Conservation (phyloP, 2,888 invertebrate species). For the Autographa gamma region DNA sequence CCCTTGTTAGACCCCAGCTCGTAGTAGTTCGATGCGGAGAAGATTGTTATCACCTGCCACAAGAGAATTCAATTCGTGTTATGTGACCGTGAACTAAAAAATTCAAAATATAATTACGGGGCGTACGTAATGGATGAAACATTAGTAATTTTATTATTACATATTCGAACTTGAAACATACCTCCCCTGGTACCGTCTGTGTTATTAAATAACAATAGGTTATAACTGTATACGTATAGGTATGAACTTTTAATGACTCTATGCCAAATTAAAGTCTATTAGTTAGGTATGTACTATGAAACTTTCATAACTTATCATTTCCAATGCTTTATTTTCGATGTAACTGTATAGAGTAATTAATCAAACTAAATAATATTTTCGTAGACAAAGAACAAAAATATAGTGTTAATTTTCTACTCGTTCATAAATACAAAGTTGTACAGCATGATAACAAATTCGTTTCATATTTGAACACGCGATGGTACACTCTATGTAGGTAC, state of each 20-base stretch:
- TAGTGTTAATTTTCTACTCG: slow-evolving; percentile 14
- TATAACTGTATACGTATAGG: not conserved
- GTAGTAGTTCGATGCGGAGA: slow-evolving; percentile 99
- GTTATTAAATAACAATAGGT: slow-evolving; percentile 16
- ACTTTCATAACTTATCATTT: slow-evolving; percentile 10
- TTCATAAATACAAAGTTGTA: not conserved
- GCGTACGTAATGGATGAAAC: not conserved
- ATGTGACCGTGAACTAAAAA: slow-evolving; percentile 7
- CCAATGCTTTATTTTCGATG: not conserved
- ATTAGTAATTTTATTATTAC: not conserved
- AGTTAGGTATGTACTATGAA: not conserved
- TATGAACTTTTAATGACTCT: not conserved
- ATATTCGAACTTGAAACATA: not conserved
- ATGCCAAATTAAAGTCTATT: not conserved
- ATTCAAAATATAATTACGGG: not conserved
- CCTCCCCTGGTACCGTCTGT: slow-evolving; percentile 9
- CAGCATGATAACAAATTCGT: slow-evolving; percentile 17
- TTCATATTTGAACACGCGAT: slow-evolving; percentile 12
- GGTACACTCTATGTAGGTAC: slow-evolving; percentile 4
- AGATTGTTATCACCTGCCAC: slow-evolving; percentile 95
- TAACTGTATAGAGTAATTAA: slow-evolving; percentile 1
- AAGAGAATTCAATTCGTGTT: slow-evolving; percentile 29
- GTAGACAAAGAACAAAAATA: not conserved
- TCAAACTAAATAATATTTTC: not conserved
- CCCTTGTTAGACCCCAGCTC: slow-evolving; percentile 97